Base-by-base conservation (phyloP, 2,113 vertebrate species). In the Lepus europaeus region DNA sequence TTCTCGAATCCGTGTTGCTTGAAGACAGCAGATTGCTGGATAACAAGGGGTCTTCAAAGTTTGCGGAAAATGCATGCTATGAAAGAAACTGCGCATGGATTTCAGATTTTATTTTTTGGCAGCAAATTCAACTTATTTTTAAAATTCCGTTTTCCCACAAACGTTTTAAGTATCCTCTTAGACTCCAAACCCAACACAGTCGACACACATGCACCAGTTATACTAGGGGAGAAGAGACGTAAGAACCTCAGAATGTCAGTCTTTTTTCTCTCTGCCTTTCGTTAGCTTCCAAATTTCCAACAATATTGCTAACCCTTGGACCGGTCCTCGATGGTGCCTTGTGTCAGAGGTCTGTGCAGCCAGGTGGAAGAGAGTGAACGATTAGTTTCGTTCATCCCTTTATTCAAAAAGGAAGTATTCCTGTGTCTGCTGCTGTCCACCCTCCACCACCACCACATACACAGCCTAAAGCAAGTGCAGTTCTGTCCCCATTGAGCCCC, bases 401-500 rank as follows among this genome's bases (percentile, higher is more conserved):
- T 5, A 63, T 56, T 96, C 39, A 9, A 45, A 45, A 6, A 7
- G 45, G 45, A 45, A 45, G 7, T 45, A 45, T 8, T 45, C 45
- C 45, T 8, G 45, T 45, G 45, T 45, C 45, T 45, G 45, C 45
- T 45, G 45, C 45, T 45, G 45, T 45, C 45, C 45, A 45, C 45
- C 45, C 45, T 45, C 45, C 49, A 19, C 6, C 39, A n/a, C 19
- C n/a, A 39, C 5, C 9, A 25, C 39, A 39, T 29, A 63, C 13
- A 7, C 3, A 64, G 9, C 25, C 45, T 59, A 8, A 3, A 12
- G 31, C 45, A 23, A 25, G 64, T 29, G 27, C 27, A 5, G 4
- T 6, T 5, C 31, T n/a, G 27, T 61, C 39, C 36, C 7, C 36
- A 1, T 2, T 0, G 13, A n/a, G 9, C 11, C n/a, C 82, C 68